Conservation (phyloP, 1,140 invertebrate genomes). For the Drosophila sp. region DNA sequence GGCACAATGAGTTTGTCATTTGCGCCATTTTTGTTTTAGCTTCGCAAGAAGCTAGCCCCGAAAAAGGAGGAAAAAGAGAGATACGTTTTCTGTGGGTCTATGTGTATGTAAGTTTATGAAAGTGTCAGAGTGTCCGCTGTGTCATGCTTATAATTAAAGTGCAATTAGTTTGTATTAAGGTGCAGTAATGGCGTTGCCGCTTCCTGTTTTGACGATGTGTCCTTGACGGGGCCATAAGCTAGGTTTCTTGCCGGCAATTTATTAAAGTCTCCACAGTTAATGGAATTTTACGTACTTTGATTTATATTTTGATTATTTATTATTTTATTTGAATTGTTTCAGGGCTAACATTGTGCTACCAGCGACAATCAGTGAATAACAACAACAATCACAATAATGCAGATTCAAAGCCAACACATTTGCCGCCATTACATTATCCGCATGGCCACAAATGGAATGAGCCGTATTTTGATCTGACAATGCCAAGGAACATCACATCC, state of each 20-base stretch:
- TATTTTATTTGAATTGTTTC: slow-evolving; percentile 34
- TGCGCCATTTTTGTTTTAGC: slow-evolving; percentile 47
- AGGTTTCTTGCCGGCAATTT: slow-evolving; percentile 16
- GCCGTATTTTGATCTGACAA: slow-evolving; percentile 94
- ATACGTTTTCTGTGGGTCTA: too few species aligned
- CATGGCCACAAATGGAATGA: slow-evolving; percentile 84
- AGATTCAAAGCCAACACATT: slow-evolving; percentile 79
- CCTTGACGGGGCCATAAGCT: slow-evolving; percentile 16
- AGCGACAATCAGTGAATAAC: slow-evolving; percentile 75
- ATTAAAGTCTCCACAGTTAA: slow-evolving; percentile 11
- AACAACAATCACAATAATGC: slow-evolving; percentile 79
- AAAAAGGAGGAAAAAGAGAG: slow-evolving; percentile 1
- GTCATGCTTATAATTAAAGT: slow-evolving; percentile 69
- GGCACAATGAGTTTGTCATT: slow-evolving; percentile 62
- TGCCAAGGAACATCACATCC: slow-evolving; percentile 92
- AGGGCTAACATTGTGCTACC: slow-evolving; percentile 81
- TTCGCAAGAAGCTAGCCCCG: slow-evolving; percentile 10
- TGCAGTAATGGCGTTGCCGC: slow-evolving; percentile 55
- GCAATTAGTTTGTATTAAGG: slow-evolving; percentile 55
- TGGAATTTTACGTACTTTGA: slow-evolving; percentile 26
- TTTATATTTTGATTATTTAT: slow-evolving; percentile 18
- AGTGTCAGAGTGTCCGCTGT: slow-evolving; percentile 41
- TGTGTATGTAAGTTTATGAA: not conserved
- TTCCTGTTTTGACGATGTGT: slow-evolving; percentile 32
- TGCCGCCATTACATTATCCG: slow-evolving; percentile 77